phyloP scores from a whole-genome alignment of 1,140 invertebrate species.

The Macrocentrus cingulum region DNA sequence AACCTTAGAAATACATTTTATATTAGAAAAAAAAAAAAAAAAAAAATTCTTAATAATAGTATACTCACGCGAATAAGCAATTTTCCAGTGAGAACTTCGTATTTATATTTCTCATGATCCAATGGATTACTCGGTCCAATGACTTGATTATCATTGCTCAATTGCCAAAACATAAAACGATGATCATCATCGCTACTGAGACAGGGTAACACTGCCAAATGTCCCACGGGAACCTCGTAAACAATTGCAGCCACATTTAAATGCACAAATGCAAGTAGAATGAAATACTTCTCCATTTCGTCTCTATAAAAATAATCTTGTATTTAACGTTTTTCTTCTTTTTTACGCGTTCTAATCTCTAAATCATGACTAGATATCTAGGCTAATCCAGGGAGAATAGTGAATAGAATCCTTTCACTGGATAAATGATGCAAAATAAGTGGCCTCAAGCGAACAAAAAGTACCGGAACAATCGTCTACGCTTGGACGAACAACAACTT shows the following conservation, averaged over 20 bases:
- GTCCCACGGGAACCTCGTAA: constrained; percentile 62
- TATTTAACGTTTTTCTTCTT: too few relatives aligned
- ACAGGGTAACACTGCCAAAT: constrained; percentile 64
- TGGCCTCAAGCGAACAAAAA: too few relatives aligned
- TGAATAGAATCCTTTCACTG: constrained; percentile 4
- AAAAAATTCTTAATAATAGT: background rate
- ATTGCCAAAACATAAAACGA: constrained; percentile 70
- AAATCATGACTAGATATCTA: too few relatives aligned
- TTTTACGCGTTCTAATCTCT: too few relatives aligned
- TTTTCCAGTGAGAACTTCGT: constrained; percentile 68
- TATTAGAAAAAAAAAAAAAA: too few relatives aligned
- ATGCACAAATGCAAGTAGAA: constrained; percentile 31
- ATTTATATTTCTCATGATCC: constrained; percentile 68
- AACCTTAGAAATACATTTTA: too few relatives aligned
- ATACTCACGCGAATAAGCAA: constrained; percentile 65
- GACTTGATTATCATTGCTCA: constrained; percentile 60
- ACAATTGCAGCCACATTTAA: constrained; percentile 42
- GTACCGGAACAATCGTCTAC: too few relatives aligned
- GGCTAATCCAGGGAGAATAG: constrained; percentile 1
- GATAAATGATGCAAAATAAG: too few relatives aligned
- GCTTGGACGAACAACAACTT: too few relatives aligned
- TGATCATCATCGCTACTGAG: constrained; percentile 67
- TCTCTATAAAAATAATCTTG: too few relatives aligned
- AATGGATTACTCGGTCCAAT: constrained; percentile 66
- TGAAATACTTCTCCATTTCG: background rate